Conservation (phyloP, 2,888 invertebrate species). For the Alloscopus bannaensis region DNA sequence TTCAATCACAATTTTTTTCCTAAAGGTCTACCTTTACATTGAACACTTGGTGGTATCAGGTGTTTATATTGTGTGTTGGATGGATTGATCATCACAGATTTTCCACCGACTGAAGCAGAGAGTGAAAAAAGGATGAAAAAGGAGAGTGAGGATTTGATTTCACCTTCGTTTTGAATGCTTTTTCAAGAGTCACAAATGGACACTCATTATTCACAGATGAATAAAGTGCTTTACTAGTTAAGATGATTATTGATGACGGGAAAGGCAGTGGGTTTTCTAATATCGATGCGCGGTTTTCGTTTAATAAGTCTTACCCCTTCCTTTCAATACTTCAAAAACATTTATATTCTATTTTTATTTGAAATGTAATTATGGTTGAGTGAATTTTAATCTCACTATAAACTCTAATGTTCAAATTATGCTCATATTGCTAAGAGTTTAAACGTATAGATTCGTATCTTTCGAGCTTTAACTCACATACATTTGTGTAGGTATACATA, state of each 20-base stretch:
- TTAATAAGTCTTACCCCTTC: background rate
- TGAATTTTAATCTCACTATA: no score
- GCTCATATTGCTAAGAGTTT: no score
- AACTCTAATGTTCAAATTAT: no score
- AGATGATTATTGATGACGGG: background rate
- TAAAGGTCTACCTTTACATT: conserved; percentile 29
- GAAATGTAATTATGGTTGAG: no score
- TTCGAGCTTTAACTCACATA: no score
- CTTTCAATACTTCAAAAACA: background rate
- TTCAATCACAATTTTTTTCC: conserved; percentile 45
- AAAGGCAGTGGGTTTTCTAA: no score
- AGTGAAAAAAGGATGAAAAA: background rate
- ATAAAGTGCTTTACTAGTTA: conserved; percentile 1
- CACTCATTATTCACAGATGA: conserved; percentile 1
- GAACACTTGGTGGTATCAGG: conserved; percentile 57
- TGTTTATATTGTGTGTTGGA: conserved; percentile 23
- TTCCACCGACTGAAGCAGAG: background rate
- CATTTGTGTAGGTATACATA: no score
- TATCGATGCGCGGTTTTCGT: no score
- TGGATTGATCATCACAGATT: background rate
- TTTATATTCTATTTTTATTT: no score
- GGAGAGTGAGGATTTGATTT: background rate
- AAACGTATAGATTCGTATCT: no score
- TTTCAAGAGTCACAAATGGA: background rate
- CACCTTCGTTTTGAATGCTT: background rate